Percentiles rank a stretch among this genome's conserved stretches.
Evolutionary conservation across 2,113 vertebrate genomes (phyloP).

Genomic region (Oncorhynchus nerka): DNA sequence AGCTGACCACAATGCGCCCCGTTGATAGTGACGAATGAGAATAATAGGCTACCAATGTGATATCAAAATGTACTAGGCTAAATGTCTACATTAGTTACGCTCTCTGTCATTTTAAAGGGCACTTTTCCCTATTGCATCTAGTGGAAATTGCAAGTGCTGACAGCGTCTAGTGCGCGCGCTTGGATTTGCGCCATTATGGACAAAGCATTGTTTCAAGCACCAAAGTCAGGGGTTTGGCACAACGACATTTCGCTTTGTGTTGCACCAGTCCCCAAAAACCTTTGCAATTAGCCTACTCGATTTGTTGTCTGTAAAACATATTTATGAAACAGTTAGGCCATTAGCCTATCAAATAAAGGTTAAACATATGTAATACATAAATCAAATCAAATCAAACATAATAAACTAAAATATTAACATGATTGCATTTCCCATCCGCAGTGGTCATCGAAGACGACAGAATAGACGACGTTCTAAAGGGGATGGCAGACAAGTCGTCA

Average conservation of each 20-base stretch:
- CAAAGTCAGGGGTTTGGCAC: conserved; percentile 18
- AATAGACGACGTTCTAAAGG: conserved; percentile 98
- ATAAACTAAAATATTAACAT: neutral
- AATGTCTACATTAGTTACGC: too few relatives aligned
- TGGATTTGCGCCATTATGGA: conserved; percentile 24
- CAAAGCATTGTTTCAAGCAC: conserved; percentile 19
- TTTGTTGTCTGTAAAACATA: neutral
- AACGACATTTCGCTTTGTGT: neutral
- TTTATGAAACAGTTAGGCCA: neutral
- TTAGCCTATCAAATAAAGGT: neutral
- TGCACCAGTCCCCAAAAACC: neutral
- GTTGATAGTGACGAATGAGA: neutral
- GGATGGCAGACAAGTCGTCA: conserved; percentile 95
- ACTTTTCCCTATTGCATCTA: too few relatives aligned
- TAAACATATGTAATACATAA: too few relatives aligned
- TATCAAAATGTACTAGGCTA: too few relatives aligned
- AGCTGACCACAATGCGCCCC: too few relatives aligned
- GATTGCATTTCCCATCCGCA: conserved; percentile 54
- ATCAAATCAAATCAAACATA: neutral
- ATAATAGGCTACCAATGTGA: neutral
- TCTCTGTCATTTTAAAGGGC: too few relatives aligned
- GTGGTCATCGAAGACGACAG: conserved; percentile 99
- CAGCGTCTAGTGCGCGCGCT: too few relatives aligned
- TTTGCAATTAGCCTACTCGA: neutral
- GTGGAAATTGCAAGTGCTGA: too few relatives aligned